Evolutionary conservation across 2,113 vertebrate genomes (phyloP), one percentile per base, ranked within the genome.

Genomic region (Motacilla tschutschensis): DNA sequence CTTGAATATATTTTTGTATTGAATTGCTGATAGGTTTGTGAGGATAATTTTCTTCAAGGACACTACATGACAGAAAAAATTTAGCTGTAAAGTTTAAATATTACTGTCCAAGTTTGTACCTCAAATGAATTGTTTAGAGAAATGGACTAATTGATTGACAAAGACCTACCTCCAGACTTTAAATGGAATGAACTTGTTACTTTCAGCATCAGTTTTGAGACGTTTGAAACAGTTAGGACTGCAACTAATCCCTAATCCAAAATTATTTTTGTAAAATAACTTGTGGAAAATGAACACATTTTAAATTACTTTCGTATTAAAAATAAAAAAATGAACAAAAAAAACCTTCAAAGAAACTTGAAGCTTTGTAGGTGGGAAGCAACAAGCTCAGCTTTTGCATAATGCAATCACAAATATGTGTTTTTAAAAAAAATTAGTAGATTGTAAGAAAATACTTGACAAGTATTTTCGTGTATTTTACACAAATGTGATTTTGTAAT

Each of bases 101-200:
- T 97, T 97, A 97, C 95, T 97, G 96, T 98, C 97, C 96, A 97
- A 95, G 97, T 97, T 96, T 97, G 97, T 99, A 98, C 98, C 98
- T 98, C 98, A 98, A 95, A 97, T 96, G 96, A 94, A 88, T 96
- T 85, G 95, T 97, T 97, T 96, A 95, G 97, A 94, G 95, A 96
- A 98, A 98, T 95, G 94, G 97, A 98, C 96, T 97, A 95, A 98
- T 98, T 94, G 96, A 96, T 97, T 97, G 97, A 98, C 97, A 98
- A 98, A 97, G 94, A 98, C 98, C 98, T 99, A 99, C 98, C 98
- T 99, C 98, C 98, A 98, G 97, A 98, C 96, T 97, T 97, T 94
- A 97, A 97, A 98, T 97, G 95, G 96, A 98, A 97, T 88, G 74
- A 97, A 97, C 97, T 95, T 94, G 78, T 97, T 97, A 96, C 85